Conservation (phyloP, 2,797 vertebrate genomes). For the Lophius americanus region DNA sequence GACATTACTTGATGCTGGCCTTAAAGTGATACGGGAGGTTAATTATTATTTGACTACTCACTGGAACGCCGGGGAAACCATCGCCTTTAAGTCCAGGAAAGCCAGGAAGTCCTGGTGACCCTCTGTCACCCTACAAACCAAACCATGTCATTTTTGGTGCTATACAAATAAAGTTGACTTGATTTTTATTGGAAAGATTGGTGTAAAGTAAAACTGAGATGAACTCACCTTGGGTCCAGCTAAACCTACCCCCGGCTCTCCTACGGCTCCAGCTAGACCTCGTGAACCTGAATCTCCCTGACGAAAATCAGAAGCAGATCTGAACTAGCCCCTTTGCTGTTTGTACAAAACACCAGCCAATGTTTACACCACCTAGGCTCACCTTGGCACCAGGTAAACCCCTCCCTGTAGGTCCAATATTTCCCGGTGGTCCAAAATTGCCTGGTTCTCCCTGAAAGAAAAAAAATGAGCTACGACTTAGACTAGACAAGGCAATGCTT, state of each 20-base stretch:
- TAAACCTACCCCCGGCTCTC: slow-evolving; percentile 82
- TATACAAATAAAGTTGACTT: no score
- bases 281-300: slow-evolving; percentile 85
- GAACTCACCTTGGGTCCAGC: slow-evolving; percentile 83
- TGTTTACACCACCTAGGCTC: slow-evolving; percentile 6
- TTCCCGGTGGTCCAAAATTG: slow-evolving; percentile 76
- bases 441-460: slow-evolving; percentile 79
- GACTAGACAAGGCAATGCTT: not conserved
- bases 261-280: slow-evolving; percentile 80
- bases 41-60: slow-evolving; percentile 69
- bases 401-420: slow-evolving; percentile 75
- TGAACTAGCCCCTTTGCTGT: not conserved
- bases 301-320: not conserved
- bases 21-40: not conserved
- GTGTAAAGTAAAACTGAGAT: not conserved
- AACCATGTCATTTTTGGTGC: not conserved
- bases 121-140: slow-evolving; percentile 81
- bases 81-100: slow-evolving; percentile 83
- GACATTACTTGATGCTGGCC: not conserved
- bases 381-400: slow-evolving; percentile 88
- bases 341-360: not conserved
- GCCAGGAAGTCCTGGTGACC: slow-evolving; percentile 77
- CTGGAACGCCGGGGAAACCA: slow-evolving; percentile 80
- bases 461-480: slow-evolving; percentile 15
- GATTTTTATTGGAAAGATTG: not conserved